Evolutionary conservation across 1,140 invertebrate genomes (phyloP).

Genomic region (Drosophila insularis): DNA sequence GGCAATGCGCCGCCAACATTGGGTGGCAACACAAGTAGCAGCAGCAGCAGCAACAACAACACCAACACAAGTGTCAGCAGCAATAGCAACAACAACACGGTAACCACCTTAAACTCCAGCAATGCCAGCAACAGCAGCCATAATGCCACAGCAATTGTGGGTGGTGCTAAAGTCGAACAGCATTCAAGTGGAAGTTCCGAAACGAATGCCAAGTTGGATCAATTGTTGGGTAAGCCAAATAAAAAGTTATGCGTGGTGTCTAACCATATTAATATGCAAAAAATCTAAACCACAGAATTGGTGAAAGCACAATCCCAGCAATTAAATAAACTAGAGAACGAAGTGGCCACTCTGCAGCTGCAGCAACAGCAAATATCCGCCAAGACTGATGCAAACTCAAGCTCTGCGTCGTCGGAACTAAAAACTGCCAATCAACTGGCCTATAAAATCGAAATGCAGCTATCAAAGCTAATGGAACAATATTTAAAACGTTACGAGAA

Average conservation of each 20-base stretch:
- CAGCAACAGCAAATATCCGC: conserved; percentile 25
- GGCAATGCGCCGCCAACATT: conserved; percentile 65
- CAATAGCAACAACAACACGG: conserved; percentile 37
- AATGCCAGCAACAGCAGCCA: conserved; percentile 26
- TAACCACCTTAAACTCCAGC: conserved; percentile 9
- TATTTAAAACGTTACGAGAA: conserved; percentile 82
- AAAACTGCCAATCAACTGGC: conserved; percentile 71
- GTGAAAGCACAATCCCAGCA: conserved; percentile 70
- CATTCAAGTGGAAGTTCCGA: conserved; percentile 32
- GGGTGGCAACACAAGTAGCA: conserved; percentile 34
- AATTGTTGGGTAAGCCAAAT: conserved; percentile 57
- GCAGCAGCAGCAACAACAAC: conserved; percentile 33
- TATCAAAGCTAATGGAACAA: conserved; percentile 78
- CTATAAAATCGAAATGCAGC: conserved; percentile 78
- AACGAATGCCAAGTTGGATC: conserved; percentile 67
- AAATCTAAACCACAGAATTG: conserved; percentile 41
- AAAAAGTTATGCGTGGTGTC: neutral
- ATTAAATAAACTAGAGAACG: conserved; percentile 65
- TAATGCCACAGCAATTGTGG: conserved; percentile 10
- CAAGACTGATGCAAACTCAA: conserved; percentile 29
- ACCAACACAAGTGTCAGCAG: conserved; percentile 52
- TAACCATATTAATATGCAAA: neutral
- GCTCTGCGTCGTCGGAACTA: conserved; percentile 34
- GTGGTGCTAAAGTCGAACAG: conserved; percentile 19
- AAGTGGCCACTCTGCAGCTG: conserved; percentile 62